Evolutionary conservation across 1,140 invertebrate genomes (phyloP), one percentile per base, ranked within the genome.

Genomic region (Eriocheir sinensis): DNA sequence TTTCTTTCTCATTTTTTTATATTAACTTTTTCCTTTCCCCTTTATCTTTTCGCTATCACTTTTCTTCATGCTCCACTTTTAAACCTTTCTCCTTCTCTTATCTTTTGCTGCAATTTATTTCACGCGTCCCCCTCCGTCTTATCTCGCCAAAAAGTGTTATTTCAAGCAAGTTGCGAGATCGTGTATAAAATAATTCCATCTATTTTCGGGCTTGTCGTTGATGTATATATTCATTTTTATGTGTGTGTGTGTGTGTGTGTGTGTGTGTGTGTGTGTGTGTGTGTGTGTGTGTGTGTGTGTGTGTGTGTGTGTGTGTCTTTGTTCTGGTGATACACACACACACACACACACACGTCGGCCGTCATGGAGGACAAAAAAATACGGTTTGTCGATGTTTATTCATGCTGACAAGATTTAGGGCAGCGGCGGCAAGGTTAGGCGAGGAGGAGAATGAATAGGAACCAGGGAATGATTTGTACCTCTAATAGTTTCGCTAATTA

Each of bases 371-470:
- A 80, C 27, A 85, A 12, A 86, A 17, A 3, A 9, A 40, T 15
- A 86, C 27, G 32, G 60, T 96, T 97, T 99, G 99, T 98, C 98
- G 98, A 97, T 98, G 98, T 97, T 98, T 98, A 97, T 99, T 98
- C 96, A 99, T 97, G 96, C 98, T 98, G 95, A 99, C 97, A 83
- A 98, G 98, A 96, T 98, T 97, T 92, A 99, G 97, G 97, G 98
- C 98, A 3, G 99, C 99, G 97, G 99, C 99, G 97, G 98, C 99
- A 38, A 99, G 97, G 89, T 99, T 97, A 1, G 27, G 60, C 9
- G 60, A 72, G 60, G 27, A 27, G 27, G 60, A 72, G 60, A 72
- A 27, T 12, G 60, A 27, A 81, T 27, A 30, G 79, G n/a, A 34
- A 30, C 34, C 53, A 72, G 9, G 9, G 9, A 72, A 27, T 27